Base-by-base conservation (phyloP, 2,113 vertebrate genomes). In the Lagopus leucura region DNA sequence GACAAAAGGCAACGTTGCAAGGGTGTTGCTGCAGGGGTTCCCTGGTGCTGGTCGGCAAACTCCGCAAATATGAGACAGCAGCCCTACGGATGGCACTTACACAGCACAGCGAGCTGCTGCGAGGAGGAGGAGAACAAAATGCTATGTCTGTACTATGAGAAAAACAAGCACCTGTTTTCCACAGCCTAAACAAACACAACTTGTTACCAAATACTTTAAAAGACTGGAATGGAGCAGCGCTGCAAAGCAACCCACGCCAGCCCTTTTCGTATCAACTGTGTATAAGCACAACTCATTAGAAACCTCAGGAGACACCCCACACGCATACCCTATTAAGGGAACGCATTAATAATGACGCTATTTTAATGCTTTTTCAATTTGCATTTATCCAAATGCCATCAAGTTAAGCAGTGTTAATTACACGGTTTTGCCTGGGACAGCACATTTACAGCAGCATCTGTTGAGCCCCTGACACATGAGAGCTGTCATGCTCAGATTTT, bases 341-440 rank as follows among this genome's bases (percentile, higher is more conserved):
- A 92, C 38, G 8, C 64, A 90, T 94, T 95, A 96, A 90, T 77
- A 88, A 25, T 40, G 24, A 65, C 54, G 89, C 36, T 82, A 71
- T 71, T 94, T 79, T 77, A 95, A 72, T 89, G 92, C 71, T 57
- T 84, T 88, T 63, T 70, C 64, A 80, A 75, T 93, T 94, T 94
- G 70, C 76, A 96, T 96, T 93, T 95, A 87, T 92, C 73, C 61
- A 85, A 94, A 87, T 92, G 82, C 71, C 55, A 94, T 54, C 3
- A 5, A 42, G 34, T 67, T 91, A 85, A 91, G 86, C 55, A 78
- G 64, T 3, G 1, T 86, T 95, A 94, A 96, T 94, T 95, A 96
- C 38, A 81, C 0, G 3, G 45, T 76, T 94, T 86, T 95, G 63
- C 89, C 81, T 8, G 45, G 48, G 82, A 94, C 45, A 92, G 89